These are phyloP conservation scores for Crocallis elinguaria DNA, from an alignment of 2,888 invertebrate genomes.

Conservation along the genomic window DNA sequence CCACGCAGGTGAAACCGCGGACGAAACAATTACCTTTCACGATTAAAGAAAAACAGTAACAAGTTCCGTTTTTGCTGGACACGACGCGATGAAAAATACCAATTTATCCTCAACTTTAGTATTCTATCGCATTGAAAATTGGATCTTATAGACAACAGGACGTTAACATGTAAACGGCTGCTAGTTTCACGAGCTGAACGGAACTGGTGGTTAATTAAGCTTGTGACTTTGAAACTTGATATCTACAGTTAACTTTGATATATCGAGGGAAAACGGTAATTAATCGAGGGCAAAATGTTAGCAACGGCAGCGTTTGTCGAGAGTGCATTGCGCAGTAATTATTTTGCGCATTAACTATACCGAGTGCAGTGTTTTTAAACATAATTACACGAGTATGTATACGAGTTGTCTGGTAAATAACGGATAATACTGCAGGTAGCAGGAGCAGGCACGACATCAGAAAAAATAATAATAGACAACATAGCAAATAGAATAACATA, in stretches of 20 bases:
- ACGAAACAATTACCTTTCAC: no score
- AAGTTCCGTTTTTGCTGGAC: no score
- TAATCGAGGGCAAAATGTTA: constrained; percentile 2
- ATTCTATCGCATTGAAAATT: no score
- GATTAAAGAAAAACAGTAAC: no score
- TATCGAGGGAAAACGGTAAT: constrained; percentile 34
- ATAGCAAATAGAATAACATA: no score
- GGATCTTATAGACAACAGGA: constrained; percentile 2
- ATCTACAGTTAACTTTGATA: constrained; percentile 32
- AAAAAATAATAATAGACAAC: no score
- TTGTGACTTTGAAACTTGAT: constrained; percentile 39
- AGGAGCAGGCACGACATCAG: no score
- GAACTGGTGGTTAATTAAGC: constrained; percentile 39
- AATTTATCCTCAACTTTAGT: no score
- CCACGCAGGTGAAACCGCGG: no score
- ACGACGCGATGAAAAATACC: not conserved
- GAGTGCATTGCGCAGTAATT: not conserved
- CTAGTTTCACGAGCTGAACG: constrained; percentile 16
- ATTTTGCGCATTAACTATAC: not conserved
- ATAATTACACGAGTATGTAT: no score
- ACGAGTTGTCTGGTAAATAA: no score
- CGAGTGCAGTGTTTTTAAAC: not conserved
- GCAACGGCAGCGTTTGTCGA: not conserved
- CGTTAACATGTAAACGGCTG: constrained; percentile 5
- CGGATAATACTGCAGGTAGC: no score